These are phyloP conservation scores for Cataglyphis cursor DNA, from an alignment of 2,888 invertebrate genomes.

Conservation along the genomic window DNA sequence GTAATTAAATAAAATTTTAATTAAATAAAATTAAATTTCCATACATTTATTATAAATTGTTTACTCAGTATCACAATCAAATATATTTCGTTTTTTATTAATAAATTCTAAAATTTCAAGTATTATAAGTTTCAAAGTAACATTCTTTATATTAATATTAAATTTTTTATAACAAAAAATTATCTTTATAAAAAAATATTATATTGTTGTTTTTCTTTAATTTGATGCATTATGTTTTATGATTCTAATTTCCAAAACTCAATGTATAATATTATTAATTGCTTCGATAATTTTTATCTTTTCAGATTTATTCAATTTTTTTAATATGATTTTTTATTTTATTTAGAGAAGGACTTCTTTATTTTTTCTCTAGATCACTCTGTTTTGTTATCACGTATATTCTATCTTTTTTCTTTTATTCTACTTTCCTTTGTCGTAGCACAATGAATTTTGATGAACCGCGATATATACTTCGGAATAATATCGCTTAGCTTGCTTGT, in stretches of 20 bases:
- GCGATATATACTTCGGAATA: constrained; percentile 23
- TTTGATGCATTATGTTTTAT: neutral
- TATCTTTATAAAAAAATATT: neutral
- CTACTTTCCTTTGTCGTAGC: constrained; percentile 17
- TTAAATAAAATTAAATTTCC: neutral
- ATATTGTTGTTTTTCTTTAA: neutral
- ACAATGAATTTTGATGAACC: constrained; percentile 41
- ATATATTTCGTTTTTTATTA: constrained; percentile 6
- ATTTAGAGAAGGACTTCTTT: neutral
- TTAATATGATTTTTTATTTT: neutral
- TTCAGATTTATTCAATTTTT: neutral
- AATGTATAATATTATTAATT: neutral
- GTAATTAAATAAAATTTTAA: neutral
- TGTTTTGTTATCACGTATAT: neutral
- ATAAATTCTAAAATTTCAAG: neutral
- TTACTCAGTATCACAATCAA: neutral
- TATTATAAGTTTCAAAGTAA: neutral
- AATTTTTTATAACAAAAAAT: neutral
- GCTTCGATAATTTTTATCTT: neutral
- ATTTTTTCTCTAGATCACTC: neutral
- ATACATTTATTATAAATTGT: neutral
- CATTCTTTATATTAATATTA: neutral
- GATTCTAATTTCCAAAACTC: neutral
- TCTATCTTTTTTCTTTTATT: constrained; percentile 11
- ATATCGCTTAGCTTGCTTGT: constrained; percentile 25